Percentiles rank a stretch among this genome's conserved stretches.
These are phyloP conservation scores for Troides aeacus DNA, from an alignment of 2,888 invertebrate species.

Conservation along the genomic window DNA sequence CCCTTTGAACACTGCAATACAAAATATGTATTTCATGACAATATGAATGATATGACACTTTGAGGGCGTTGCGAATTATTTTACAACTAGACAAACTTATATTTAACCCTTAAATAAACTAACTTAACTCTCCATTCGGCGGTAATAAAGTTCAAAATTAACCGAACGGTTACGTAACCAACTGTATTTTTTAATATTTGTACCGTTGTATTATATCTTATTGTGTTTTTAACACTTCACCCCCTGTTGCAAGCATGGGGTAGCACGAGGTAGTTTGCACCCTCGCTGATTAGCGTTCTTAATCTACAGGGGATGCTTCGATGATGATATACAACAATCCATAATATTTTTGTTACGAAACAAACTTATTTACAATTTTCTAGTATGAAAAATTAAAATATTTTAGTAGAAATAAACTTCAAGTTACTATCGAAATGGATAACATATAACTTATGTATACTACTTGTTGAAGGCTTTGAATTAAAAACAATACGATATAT, in stretches of 20 bases:
- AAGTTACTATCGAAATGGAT: no score
- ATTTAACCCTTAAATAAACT: conserved; percentile 14
- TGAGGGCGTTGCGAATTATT: conserved; percentile 78
- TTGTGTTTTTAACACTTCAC: conserved; percentile 78
- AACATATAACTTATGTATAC: no score
- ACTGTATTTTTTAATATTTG: conserved; percentile 30
- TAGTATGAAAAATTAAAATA: no score
- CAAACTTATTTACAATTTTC: no score
- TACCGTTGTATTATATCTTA: conserved; percentile 63
- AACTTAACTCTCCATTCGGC: conserved; percentile 30
- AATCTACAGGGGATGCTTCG: conserved; percentile 69
- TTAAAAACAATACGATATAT: no score
- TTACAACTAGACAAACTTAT: conserved; percentile 38
- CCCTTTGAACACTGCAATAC: conserved; percentile 58
- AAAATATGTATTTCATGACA: conserved; percentile 76
- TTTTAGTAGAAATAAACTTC: no score
- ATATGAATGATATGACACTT: conserved; percentile 78
- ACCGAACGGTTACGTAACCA: conserved; percentile 26
- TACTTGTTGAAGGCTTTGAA: no score
- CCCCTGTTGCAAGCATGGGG: conserved; percentile 56
- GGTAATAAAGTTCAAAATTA: conserved; percentile 38
- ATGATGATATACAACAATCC: conserved; percentile 44
- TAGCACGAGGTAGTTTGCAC: conserved; percentile 68
- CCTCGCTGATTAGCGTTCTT: conserved; percentile 76
- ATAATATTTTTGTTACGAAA: conserved; percentile 7